phyloP scores from a whole-genome alignment of 2,797 vertebrate genomes.

The Brachymystax lenok region DNA sequence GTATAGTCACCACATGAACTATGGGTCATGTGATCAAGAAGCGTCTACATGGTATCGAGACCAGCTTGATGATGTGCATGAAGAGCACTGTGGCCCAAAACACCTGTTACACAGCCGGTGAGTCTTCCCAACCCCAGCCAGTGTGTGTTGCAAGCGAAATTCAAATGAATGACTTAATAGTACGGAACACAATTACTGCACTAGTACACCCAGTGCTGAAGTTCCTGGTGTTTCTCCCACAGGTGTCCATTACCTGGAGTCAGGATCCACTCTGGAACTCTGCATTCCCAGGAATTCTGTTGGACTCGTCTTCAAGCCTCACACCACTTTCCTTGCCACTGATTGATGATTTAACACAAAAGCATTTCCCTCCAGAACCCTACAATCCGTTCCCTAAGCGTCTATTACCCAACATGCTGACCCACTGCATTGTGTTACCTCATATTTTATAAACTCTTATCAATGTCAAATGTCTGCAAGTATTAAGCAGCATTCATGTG shows the following conservation, averaged over 20 bases:
- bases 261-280: constrained; percentile 49
- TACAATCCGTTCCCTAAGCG: background rate
- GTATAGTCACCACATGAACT: constrained; percentile 43
- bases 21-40: constrained; percentile 61
- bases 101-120: constrained; percentile 59
- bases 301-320: constrained; percentile 32
- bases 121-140: background rate
- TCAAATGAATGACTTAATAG: background rate
- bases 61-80: constrained; percentile 48
- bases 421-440: background rate
- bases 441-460: background rate
- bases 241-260: constrained; percentile 54
- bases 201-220: background rate
- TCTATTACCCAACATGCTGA: background rate
- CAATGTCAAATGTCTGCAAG: background rate
- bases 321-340: constrained; percentile 50
- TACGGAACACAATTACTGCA: background rate
- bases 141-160: background rate
- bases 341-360: background rate
- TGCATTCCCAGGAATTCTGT: constrained; percentile 49
- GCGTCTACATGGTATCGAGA: constrained; percentile 34
- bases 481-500: background rate
- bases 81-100: constrained; percentile 34
- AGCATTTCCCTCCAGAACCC: background rate
- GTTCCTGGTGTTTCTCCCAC: background rate